A percentile compares a stretch with the other conserved stretches of the same genome.
phyloP scores from a whole-genome alignment of 2,113 vertebrate species.

The Hippocampus abdominalis region DNA sequence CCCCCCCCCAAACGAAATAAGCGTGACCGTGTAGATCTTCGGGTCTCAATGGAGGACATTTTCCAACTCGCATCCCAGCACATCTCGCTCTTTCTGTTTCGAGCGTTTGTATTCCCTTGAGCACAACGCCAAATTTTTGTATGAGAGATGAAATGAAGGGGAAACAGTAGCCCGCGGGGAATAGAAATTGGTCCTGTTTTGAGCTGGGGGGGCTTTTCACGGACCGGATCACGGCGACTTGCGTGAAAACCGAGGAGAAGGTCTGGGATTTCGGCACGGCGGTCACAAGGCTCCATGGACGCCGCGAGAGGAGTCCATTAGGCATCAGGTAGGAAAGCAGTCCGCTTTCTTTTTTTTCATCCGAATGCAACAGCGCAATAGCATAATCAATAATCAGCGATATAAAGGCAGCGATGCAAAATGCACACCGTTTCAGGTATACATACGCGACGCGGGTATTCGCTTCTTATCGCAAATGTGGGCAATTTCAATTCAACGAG shows the following conservation, averaged over 20 bases:
- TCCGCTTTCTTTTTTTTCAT: background rate
- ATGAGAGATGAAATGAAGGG: conserved; percentile 22
- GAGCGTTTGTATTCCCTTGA: conserved; percentile 14
- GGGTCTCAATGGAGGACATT: conserved; percentile 61
- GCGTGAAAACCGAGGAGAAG: conserved; percentile 14
- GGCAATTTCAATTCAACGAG: background rate
- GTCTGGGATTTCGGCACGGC: conserved; percentile 22
- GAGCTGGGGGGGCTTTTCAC: conserved; percentile 8
- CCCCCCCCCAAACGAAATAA: background rate
- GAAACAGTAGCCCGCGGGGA: background rate
- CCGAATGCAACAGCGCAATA: background rate
- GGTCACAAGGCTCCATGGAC: conserved; percentile 50
- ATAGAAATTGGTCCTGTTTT: conserved; percentile 7
- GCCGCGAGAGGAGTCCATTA: conserved; percentile 23
- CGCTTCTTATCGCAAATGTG: background rate
- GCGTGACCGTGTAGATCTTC: conserved; percentile 17
- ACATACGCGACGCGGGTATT: background rate
- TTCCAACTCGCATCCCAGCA: conserved; percentile 30
- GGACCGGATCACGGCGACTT: conserved; percentile 24
- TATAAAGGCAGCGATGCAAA: background rate
- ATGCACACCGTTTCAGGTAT: background rate
- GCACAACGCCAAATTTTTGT: conserved; percentile 18
- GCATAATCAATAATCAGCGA: background rate
- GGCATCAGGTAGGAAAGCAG: conserved; percentile 47
- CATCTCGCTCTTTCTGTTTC: conserved; percentile 15